Evolutionary conservation across 2,113 vertebrate species (phyloP), one percentile per base, ranked within the genome.

Genomic region (Puntigrus tetrazona): DNA sequence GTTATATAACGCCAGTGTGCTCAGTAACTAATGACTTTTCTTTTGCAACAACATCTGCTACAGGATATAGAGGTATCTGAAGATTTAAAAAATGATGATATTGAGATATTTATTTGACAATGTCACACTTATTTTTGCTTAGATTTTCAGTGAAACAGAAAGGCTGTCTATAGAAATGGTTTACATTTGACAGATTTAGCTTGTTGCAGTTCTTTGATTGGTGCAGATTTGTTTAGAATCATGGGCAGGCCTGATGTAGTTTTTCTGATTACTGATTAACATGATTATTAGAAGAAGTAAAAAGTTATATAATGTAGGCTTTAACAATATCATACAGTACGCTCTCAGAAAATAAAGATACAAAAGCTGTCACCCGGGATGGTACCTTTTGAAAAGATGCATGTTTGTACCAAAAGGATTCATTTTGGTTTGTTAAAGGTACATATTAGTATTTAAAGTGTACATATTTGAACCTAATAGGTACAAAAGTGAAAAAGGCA

Each of bases 1-100:
- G 18, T 70, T 83, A 61, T 43, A 78, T 55, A 82, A 84, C 3
- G 14, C 57, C 16, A 77, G 63, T 34, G 34, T 61, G n/a, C 16
- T 81, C 18, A 25, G 50, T 43, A 59, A 61, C 4, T 52, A 18
- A 27, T 73, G 11, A 73, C 70, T 73, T 73, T 73, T 27, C 10
- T 73, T 73, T 6, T 1, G 11, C 11, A 72, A 11, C 38, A 43
- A 25, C 36, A 72, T 13, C 36, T 72, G 36, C 38, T 43, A 41
- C 38, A 45, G 13, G 70, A 45, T 27, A 22, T 73, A 38, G 69
- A 73, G n/a, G 38, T 6, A 27, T 45, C 16, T 43, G 11, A 45
- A 27, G 13, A 73, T 43, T 5, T 43, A 43, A 72, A 43, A 72
- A 25, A 25, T 13, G 10, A 70, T 67, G 5, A 34, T n/a, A 70